Evolutionary conservation across 2,113 vertebrate genomes (phyloP).

Genomic region (Dicerorhinus sumatrensis): DNA sequence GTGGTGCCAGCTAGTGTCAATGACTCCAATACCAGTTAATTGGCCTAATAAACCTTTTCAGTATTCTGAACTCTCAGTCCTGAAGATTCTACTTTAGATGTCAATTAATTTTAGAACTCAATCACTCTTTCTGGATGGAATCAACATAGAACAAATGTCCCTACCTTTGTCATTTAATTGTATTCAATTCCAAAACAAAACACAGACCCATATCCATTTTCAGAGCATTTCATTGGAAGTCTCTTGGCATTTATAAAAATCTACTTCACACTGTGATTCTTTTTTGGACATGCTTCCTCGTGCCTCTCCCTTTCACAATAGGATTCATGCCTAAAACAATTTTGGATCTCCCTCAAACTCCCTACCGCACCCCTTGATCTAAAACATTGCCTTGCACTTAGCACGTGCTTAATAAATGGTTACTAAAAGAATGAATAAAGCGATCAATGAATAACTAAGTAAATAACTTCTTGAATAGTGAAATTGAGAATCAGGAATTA

Average conservation of each 20-base stretch:
- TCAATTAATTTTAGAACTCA: not conserved
- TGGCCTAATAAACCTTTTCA: not conserved
- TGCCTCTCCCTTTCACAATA: not conserved
- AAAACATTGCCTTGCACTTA: not conserved
- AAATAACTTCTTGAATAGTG: not conserved
- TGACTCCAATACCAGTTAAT: no score
- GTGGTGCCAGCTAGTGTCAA: not conserved
- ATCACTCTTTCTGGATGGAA: not conserved
- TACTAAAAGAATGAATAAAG: not conserved
- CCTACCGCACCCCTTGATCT: not conserved
- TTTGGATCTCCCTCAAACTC: not conserved
- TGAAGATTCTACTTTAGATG: not conserved
- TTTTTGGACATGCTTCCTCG: not conserved
- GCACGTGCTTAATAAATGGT: not conserved
- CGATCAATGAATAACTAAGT: not conserved
- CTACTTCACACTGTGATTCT: not conserved
- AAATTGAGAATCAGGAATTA: not conserved
- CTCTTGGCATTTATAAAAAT: not conserved
- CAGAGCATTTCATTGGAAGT: not conserved
- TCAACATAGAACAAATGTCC: not conserved
- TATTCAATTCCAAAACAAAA: not conserved
- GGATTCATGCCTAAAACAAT: not conserved
- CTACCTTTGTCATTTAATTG: not conserved
- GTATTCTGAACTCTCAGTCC: not conserved
- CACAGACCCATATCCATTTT: not conserved